Evolutionary conservation across 1,140 invertebrate genomes (phyloP).

Genomic region (Cecropterus lyciades): DNA sequence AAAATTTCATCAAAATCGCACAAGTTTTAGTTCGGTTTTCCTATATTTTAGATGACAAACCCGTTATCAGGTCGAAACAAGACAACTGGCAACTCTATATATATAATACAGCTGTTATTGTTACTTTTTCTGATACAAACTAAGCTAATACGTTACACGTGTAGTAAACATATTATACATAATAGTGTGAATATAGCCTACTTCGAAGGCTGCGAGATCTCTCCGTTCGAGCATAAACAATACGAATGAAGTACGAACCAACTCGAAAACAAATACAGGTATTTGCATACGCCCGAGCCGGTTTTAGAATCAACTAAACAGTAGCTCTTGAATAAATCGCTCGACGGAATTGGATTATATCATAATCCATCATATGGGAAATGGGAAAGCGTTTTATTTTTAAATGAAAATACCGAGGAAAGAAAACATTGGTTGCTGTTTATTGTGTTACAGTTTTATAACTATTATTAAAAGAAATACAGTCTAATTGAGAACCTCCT

Average conservation of each 20-base stretch:
- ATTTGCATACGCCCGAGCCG: constrained; percentile 36
- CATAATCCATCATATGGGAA: neutral
- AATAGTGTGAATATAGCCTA: neutral
- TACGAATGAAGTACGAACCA: constrained; percentile 4
- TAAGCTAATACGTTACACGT: no score
- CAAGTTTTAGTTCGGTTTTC: no score
- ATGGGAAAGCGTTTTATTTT: neutral
- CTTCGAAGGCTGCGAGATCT: constrained; percentile 11
- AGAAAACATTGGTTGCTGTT: no score
- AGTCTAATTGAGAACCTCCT: no score
- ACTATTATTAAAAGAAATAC: no score
- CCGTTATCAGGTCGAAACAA: no score
- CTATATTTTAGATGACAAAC: no score
- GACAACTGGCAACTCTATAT: no score
- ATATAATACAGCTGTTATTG: no score
- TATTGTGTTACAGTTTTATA: no score
- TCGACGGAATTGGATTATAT: neutral
- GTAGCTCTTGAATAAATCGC: constrained; percentile 9
- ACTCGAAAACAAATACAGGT: constrained; percentile 22
- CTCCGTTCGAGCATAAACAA: constrained; percentile 20
- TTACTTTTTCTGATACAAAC: no score
- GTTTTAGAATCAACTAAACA: constrained; percentile 40
- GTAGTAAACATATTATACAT: neutral
- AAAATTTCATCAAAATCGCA: no score
- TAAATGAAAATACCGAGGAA: neutral